These are phyloP conservation scores for Lutjanus campechanus DNA, from an alignment of 2,797 vertebrate species.

Conservation along the genomic window DNA sequence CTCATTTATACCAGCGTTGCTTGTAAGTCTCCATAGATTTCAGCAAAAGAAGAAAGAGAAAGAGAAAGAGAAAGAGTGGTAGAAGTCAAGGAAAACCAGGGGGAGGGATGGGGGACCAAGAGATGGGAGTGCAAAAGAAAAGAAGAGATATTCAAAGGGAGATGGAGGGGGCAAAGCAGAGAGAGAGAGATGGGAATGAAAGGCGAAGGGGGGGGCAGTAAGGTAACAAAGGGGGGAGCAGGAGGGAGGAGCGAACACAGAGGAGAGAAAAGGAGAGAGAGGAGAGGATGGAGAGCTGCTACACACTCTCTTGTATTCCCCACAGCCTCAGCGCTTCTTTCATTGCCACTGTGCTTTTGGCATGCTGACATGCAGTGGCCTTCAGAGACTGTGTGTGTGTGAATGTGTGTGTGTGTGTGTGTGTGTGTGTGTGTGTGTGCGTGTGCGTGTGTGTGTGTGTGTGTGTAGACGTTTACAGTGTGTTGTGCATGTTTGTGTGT, in stretches of 20 bases:
- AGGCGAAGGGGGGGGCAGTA: conserved; percentile 33
- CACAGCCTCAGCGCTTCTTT: conserved; percentile 59
- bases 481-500: conserved; percentile 54
- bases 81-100: conserved; percentile 22
- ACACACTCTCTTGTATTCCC: conserved; percentile 66
- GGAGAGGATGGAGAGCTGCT: conserved; percentile 57
- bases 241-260: conserved; percentile 42
- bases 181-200: conserved; percentile 56
- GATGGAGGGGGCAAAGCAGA: conserved; percentile 11
- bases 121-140: conserved; percentile 29
- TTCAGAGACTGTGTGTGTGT: conserved; percentile 51
- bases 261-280: conserved; percentile 44
- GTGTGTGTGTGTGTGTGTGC: conserved; percentile 50
- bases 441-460: conserved; percentile 32
- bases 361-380: conserved; percentile 64
- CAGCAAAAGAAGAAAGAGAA: conserved; percentile 23
- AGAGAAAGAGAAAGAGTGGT: not conserved
- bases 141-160: conserved; percentile 51
- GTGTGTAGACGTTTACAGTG: conserved; percentile 26
- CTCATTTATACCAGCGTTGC: conserved; percentile 30
- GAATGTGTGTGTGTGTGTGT: conserved; percentile 4
- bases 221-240: conserved; percentile 60
- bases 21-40: conserved; percentile 48
- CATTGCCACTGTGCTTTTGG: conserved; percentile 64
- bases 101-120: conserved; percentile 5